Conservation (phyloP, 2,113 vertebrate genomes). For the Acrocephalus kingi region DNA sequence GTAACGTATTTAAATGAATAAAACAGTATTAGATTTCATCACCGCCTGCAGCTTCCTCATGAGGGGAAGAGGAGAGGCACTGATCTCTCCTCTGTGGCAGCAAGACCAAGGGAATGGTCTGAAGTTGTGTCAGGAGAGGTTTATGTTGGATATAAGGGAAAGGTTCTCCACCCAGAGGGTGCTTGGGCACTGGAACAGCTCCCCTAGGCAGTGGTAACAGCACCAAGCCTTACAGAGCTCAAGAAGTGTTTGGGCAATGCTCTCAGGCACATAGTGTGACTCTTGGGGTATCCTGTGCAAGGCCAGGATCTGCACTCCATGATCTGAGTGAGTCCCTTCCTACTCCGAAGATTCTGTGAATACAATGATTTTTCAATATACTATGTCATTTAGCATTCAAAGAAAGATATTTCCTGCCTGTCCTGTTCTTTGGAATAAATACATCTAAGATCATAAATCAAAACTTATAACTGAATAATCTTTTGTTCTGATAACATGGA, state of each 20-base stretch:
- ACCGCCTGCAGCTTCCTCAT: not conserved
- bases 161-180: not conserved
- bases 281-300: not conserved
- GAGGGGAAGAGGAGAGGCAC: not conserved
- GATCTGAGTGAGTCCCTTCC: not conserved
- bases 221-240: not conserved
- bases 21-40: not conserved
- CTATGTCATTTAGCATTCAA: not conserved
- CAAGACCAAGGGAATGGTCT: not conserved
- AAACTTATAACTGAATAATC: not conserved
- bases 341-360: not conserved
- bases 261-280: fast-evolving
- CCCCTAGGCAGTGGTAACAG: not conserved
- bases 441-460: not conserved
- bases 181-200: not conserved
- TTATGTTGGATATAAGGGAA: fast-evolving
- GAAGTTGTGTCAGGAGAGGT: not conserved
- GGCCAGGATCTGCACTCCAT: not conserved
- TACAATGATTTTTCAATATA: not conserved
- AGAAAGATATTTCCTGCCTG: not conserved
- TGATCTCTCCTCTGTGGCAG: not conserved
- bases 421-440: not conserved
- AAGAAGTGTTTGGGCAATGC: fast-evolving
- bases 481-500: not conserved
- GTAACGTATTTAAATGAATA: not conserved